Base-by-base conservation (phyloP, 2,888 invertebrate genomes). In the Ichneumon xanthorius region DNA sequence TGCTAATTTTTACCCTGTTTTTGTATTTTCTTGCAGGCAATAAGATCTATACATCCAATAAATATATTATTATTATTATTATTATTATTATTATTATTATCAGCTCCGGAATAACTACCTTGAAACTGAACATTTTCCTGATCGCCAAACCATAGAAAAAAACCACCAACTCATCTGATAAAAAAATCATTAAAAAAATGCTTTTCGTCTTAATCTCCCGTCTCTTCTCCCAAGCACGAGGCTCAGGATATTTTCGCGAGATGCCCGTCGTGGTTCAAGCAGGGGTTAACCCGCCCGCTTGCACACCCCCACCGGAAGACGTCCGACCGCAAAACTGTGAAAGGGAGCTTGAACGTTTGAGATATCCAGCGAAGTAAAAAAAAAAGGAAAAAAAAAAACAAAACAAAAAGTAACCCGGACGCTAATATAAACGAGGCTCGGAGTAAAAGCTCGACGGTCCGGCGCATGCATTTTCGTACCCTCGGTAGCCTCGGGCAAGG, bases 401-500 rank as follows among this genome's bases (percentile, higher is more conserved):
- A 30, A 33, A 6, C 33, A 33, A 33, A 82, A 80, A n/a, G 63
- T 48, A 48, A 48, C 30, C 61, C 53, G 70, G 70, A 63, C 55
- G 79, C 84, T 84, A 76, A 84, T 71, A 70, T 76, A 84, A 77
- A 80, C 84, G 80, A 73, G 67, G 70, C 84, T 80, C 55, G 80
- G 72, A 72, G 77, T 26, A 45, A n/a, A 63, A 33, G 80, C 72
- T 67, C 4, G 19, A 11, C 22, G 55, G 67, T 55, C 67, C 16
- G 77, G 50, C 72, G 19, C 58, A 61, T 45, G 40, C 67, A 37
- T 50, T 40, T 50, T 65, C 65, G 22, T 48, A 16, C 26, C 68
- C 68, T 45, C 45, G 26, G 26, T 14, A 16, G 63, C 75, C 33
- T 37, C 37, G n/a, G 55, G 53, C 53, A 6, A 37, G 58, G 50